These are phyloP conservation scores for Amphimallon solstitiale DNA, from an alignment of 2,888 invertebrate genomes.

Conservation along the genomic window DNA sequence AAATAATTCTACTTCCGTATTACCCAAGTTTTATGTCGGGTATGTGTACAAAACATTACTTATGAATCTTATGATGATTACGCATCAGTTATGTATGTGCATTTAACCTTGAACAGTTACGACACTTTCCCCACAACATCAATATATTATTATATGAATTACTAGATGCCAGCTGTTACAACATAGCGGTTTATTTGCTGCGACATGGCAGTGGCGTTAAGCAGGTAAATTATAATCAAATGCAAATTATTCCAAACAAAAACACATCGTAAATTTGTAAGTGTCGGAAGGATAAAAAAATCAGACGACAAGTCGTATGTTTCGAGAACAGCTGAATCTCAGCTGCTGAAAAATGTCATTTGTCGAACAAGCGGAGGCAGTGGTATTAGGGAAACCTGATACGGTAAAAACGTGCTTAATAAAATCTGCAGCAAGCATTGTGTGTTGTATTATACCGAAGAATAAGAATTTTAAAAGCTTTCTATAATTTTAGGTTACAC, in stretches of 20 bases:
- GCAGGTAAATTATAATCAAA: slow-evolving; percentile 27
- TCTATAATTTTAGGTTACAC: too few relatives aligned
- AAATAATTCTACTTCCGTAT: too few relatives aligned
- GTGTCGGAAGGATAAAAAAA: slow-evolving; percentile 2
- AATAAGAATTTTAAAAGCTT: too few relatives aligned
- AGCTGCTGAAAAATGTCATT: slow-evolving; percentile 32
- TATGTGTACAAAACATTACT: too few relatives aligned
- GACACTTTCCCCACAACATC: too few relatives aligned
- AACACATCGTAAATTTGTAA: slow-evolving; percentile 23
- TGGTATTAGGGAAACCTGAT: slow-evolving; percentile 5
- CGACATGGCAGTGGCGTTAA: not conserved
- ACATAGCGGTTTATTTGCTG: slow-evolving; percentile 1
- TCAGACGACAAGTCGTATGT: not conserved
- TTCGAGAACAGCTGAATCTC: slow-evolving; percentile 32
- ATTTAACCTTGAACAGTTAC: too few relatives aligned
- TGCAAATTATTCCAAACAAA: slow-evolving; percentile 30
- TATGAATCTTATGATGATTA: too few relatives aligned
- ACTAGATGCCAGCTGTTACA: not conserved
- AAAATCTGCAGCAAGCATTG: not conserved
- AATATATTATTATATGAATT: too few relatives aligned
- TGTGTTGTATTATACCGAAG: not conserved
- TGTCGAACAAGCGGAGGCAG: not conserved
- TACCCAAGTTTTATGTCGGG: too few relatives aligned
- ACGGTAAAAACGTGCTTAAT: not conserved
- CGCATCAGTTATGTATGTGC: too few relatives aligned